These are phyloP conservation scores for Idaea biselata DNA, from an alignment of 2,888 invertebrate genomes.

Conservation along the genomic window DNA sequence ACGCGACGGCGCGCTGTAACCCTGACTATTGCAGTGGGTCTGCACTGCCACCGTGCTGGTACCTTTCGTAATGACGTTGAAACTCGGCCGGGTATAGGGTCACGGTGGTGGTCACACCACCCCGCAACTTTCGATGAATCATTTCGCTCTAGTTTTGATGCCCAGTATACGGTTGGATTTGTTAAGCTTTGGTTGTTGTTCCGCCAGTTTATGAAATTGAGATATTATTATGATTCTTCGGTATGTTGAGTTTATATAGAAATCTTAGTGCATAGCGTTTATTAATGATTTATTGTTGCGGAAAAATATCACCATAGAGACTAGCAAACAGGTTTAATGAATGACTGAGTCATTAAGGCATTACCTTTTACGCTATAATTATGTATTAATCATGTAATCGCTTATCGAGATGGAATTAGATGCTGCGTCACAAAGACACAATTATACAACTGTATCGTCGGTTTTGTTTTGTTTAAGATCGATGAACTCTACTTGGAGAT, in stretches of 20 bases:
- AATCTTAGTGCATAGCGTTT: neutral
- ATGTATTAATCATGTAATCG: neutral
- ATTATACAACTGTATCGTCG: neutral
- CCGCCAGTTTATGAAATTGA: conserved; percentile 62
- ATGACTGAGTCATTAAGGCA: neutral
- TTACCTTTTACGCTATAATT: neutral
- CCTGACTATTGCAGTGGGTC: conserved; percentile 47
- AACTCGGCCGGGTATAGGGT: conserved; percentile 44
- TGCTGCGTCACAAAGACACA: neutral
- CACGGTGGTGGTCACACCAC: conserved; percentile 56
- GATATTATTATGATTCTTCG: conserved; percentile 73
- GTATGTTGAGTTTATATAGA: conserved; percentile 45
- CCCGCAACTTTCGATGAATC: conserved; percentile 47
- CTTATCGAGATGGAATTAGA: neutral
- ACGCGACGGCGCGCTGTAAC: conserved; percentile 62
- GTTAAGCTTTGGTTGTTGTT: conserved; percentile 29
- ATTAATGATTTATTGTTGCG: neutral
- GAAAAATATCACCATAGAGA: neutral
- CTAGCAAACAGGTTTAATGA: neutral
- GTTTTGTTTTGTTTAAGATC: conserved; percentile 77
- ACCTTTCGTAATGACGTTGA: conserved; percentile 37
- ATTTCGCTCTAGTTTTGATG: conserved; percentile 40
- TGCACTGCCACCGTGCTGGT: conserved; percentile 25
- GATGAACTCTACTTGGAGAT: conserved; percentile 93
- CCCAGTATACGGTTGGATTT: conserved; percentile 38